Evolutionary conservation across 2,113 vertebrate genomes (phyloP), one percentile per base, ranked within the genome.

Genomic region (Oenanthe melanoleuca): DNA sequence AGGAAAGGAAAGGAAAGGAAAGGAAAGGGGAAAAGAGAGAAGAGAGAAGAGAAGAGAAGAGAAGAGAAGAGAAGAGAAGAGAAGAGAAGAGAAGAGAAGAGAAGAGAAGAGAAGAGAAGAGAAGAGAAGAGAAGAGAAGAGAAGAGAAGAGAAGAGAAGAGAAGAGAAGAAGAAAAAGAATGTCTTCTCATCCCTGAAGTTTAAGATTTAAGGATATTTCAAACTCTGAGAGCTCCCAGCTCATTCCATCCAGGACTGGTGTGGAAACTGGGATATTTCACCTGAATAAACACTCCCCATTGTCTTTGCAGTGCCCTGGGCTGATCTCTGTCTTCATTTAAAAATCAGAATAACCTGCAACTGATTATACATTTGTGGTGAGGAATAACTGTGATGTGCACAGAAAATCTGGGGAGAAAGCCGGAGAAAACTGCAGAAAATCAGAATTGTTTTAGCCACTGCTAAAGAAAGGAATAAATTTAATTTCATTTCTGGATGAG

Each of bases 301-400:
- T 3, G 3, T 15, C 65, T 52, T 25, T 18, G 38, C n/a, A n/a
- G n/a, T n/a, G n/a, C n/a, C n/a, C n/a, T n/a, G n/a, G n/a, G n/a
- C n/a, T n/a, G n/a, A n/a, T n/a, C n/a, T n/a, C n/a, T n/a, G n/a
- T n/a, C n/a, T n/a, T n/a, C n/a, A n/a, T 67, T 37, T 15, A 26
- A 61, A 91, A 78, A 24, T 19, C 63, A 60, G 8, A 79, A 59
- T 24, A 49, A 34, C 18, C 29, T 17, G 29, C 10, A n/a, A 0
- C 4, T 10, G 24, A 13, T 42, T 77, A 60, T 38, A 12, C 1
- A 0, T 57, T 73, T 55, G 11, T 64, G 63, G 8, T n/a, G 33
- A 44, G 52, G 6, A 67, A 33, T 42, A 44, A 5, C 4, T 12
- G 25, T 8, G 4, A 0, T 3, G 10, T 13, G 19, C 12, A 13